Base-by-base conservation (phyloP, 2,888 invertebrate species). In the Gymnoscelis rufifasciata region DNA sequence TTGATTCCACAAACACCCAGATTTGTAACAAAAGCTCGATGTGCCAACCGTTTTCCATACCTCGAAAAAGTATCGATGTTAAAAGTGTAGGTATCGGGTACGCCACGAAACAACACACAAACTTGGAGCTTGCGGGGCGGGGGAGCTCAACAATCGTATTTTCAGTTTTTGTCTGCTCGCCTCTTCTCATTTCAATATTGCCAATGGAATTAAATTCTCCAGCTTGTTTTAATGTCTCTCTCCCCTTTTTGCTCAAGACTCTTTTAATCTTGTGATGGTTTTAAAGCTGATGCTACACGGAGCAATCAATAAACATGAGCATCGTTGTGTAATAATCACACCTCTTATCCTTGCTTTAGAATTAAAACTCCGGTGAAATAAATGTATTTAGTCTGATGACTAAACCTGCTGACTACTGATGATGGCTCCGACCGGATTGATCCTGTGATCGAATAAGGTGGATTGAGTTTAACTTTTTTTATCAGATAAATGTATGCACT, bases 131-230 rank as follows among this genome's bases (percentile, higher is more conserved):
- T 58, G 64, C 62, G 57, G 49, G 60, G 53, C 55, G 64, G 68
- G 64, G 67, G 68, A 69, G 60, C 66, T 64, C 67, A 77, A 76
- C 75, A 74, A 78, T 78, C 68, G 71, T 66, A 68, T 73, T 76
- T 71, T 74, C 73, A 74, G 73, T 77, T 79, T 76, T 74, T 72
- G 66, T 72, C 70, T 73, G 68, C 69, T 63, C 70, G 71, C 68
- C 72, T 68, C 65, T 64, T 66, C 71, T 68, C 71, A 71, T 73
- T 71, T 74, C 71, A 60, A 73, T 74, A 77, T 79, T 74, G 74
- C 71, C 71, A 68, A 75, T 73, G 74, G 74, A 81, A 78, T 79
- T 78, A 77, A 72, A 78, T 78, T 76, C 70, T 65, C 69, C 71
- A 66, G 71, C 70, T 75, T 75, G 74, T 74, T 71, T 73, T 74